Percentiles rank a stretch among this genome's conserved stretches.
Conservation (phyloP, 2,888 invertebrate genomes). For the Cylindroiulus punctatus region DNA sequence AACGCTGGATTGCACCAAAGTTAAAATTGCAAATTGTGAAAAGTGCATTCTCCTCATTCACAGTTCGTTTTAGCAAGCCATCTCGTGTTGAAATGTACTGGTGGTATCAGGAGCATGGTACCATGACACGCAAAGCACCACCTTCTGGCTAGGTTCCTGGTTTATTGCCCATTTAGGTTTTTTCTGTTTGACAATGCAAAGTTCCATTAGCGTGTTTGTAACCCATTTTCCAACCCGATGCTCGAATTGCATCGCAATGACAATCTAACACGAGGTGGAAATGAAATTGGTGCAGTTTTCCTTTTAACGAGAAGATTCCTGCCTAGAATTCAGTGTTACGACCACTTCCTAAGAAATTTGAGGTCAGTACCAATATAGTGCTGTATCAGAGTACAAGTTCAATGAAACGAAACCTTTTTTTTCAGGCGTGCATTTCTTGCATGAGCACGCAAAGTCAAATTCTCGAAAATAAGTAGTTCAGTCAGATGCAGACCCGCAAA, state of each 20-base stretch:
- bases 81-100: background rate
- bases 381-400: slow-evolving; percentile 28
- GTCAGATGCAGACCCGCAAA: slow-evolving; percentile 21
- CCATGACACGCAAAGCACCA: no score
- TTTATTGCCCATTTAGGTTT: no score
- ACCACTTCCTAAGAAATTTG: slow-evolving; percentile 16
- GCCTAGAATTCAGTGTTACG: background rate
- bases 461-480: slow-evolving; percentile 43
- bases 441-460: slow-evolving; percentile 47
- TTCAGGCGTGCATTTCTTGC: background rate
- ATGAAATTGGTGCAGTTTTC: background rate
- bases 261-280: background rate
- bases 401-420: slow-evolving; percentile 43
- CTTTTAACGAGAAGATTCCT: background rate
- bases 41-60: no score
- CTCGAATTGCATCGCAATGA: background rate
- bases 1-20: no score
- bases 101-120: background rate
- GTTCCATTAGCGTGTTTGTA: no score
- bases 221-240: no score
- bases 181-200: no score
- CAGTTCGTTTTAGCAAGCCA: background rate
- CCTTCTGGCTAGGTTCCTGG: no score
- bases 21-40: no score
- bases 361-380: slow-evolving; percentile 22